Conservation (phyloP, 2,113 vertebrate species). For the Bos indicus region DNA sequence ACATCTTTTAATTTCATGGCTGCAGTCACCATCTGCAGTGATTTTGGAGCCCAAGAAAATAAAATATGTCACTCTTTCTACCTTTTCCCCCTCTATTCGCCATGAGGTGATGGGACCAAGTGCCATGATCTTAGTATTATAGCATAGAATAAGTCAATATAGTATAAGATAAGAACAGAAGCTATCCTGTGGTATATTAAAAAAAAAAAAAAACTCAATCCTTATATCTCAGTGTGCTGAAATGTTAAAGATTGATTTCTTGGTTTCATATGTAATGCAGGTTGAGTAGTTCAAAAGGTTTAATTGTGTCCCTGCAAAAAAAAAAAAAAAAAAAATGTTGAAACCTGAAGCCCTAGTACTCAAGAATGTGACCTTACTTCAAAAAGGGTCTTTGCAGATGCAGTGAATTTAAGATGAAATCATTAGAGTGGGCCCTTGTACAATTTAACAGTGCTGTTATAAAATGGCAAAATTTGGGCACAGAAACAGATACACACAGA, state of each 20-base stretch:
- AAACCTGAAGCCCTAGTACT: neutral
- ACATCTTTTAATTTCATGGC: neutral
- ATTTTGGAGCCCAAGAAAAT: neutral
- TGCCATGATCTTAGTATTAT: neutral
- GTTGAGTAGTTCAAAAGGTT: neutral
- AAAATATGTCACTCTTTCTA: neutral
- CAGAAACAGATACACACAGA: neutral
- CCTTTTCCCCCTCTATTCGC: neutral
- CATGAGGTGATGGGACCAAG: neutral
- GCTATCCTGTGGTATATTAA: neutral
- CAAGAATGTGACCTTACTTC: neutral
- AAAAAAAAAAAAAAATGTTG: neutral
- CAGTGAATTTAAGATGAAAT: neutral
- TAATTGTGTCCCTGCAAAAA: neutral
- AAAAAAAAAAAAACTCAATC: neutral
- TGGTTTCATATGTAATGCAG: neutral
- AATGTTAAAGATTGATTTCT: neutral
- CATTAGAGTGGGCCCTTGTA: neutral
- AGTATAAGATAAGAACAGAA: neutral
- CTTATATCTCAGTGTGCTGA: neutral
- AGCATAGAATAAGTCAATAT: neutral
- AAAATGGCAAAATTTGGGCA: neutral
- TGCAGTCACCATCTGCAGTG: neutral
- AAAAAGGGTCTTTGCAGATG: neutral
- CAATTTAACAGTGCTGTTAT: neutral